phyloP scores from a whole-genome alignment of 2,113 vertebrate genomes.

The Ammodytes dubius region DNA sequence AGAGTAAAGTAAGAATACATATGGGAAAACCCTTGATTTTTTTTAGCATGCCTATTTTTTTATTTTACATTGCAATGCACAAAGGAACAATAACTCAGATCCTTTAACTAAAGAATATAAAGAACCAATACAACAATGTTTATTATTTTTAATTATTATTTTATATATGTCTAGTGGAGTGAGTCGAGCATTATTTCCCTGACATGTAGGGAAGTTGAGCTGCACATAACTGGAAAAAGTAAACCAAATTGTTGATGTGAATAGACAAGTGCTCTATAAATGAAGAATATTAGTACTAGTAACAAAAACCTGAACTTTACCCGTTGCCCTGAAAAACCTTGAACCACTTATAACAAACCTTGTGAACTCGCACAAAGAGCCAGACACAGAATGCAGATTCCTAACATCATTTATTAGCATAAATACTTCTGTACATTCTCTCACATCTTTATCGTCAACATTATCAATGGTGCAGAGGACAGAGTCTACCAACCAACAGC shows the following conservation, averaged over 20 bases:
- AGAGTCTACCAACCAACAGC: constrained; percentile 48
- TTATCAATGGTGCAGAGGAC: constrained; percentile 29
- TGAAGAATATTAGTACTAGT: no score
- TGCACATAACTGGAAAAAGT: no score
- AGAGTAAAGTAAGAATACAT: neutral
- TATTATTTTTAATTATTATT: neutral
- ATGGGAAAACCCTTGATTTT: neutral
- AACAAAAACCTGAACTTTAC: neutral
- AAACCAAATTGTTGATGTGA: no score
- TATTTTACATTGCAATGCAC: no score
- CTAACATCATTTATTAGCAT: constrained; percentile 81
- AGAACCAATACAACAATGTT: neutral
- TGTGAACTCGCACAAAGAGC: neutral
- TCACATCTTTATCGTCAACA: constrained; percentile 36
- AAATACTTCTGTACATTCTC: constrained; percentile 85
- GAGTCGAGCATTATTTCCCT: neutral
- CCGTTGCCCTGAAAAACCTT: neutral
- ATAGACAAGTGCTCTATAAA: no score
- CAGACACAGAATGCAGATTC: constrained; percentile 26
- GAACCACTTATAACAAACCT: neutral
- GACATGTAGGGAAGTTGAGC: neutral
- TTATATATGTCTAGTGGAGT: neutral
- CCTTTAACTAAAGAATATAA: neutral
- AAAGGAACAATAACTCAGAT: neutral
- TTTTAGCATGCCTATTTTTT: no score